These are phyloP conservation scores for Montifringilla adamsi DNA, from an alignment of 2,113 vertebrate genomes.

Conservation along the genomic window DNA sequence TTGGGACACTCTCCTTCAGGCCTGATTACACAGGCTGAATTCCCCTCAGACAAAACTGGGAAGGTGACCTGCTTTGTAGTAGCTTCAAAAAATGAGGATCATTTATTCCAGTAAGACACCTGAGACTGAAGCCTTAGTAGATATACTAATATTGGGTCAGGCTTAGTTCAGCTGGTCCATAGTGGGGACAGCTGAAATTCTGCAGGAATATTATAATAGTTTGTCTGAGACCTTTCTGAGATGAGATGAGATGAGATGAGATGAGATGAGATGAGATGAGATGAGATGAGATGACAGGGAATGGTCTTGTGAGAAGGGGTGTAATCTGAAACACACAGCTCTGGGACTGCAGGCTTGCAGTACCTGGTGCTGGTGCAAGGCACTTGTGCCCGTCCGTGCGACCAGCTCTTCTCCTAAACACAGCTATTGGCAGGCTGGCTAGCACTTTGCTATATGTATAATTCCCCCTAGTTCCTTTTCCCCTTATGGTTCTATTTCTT, in stretches of 20 bases:
- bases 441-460: background rate
- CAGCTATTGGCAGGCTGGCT: background rate
- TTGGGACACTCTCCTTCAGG: background rate
- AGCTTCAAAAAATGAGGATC: background rate
- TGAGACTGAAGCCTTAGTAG: background rate
- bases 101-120: background rate
- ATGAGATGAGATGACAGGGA: background rate
- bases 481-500: background rate
- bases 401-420: background rate
- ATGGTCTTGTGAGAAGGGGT: background rate
- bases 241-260: background rate
- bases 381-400: background rate
- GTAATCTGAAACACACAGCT: background rate
- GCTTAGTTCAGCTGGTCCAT: background rate
- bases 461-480: background rate
- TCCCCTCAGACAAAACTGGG: background rate
- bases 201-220: background rate
- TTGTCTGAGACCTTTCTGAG: background rate
- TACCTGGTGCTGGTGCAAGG: background rate
- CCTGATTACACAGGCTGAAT: conserved; percentile 7
- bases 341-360: background rate
- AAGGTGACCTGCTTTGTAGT: background rate
- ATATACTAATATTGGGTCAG: background rate
- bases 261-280: background rate
- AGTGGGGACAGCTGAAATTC: background rate